Evolutionary conservation across 2,888 invertebrate species (phyloP), one percentile per base, ranked within the genome.

Genomic region (Oegoconia quadripuncta): DNA sequence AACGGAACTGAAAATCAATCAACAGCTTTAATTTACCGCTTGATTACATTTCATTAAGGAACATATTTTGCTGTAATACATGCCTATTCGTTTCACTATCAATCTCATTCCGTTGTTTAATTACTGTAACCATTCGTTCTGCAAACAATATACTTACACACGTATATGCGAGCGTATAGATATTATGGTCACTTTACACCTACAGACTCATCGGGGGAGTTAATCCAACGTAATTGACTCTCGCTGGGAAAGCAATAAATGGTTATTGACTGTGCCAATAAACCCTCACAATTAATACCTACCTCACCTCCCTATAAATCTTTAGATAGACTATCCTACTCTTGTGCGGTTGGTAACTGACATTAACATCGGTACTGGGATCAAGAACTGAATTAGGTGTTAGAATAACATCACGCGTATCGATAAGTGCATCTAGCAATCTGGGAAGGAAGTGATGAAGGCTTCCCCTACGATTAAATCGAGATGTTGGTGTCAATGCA

Each of bases 171-270:
- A 5, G 7, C 11, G 9, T 23, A 17, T 30, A 34, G 38, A 37
- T 40, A 42, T 42, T 41, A 31, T 28, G 23, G 18, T 39, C 39
- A 56, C 50, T 67, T 70, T 59, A 64, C 70, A 73, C 72, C 63
- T 68, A 62, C 61, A 55, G 52, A 57, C 64, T 61, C 64, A 66
- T 72, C 59, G 56, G 45, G 46, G 50, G 64, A 74, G 72, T 70
- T 79, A 79, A 81, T 81, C 70, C 64, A 56, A 59, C 64, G 64
- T 81, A 81, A 86, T 83, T 81, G 83, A 74, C 68, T 74, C 75
- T 77, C 71, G 74, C 75, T 73, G 76, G 57, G 77, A 78, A 61
- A 66, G 75, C 73, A 52, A 78, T 84, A 79, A 83, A 84, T 69
- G 54, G 59, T 67, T 80, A 82, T 84, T 82, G 80, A 70, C 69